Percentiles rank a stretch among this genome's conserved stretches.
Conservation (phyloP, 2,888 invertebrate species). For the Leptopilina syphax region DNA sequence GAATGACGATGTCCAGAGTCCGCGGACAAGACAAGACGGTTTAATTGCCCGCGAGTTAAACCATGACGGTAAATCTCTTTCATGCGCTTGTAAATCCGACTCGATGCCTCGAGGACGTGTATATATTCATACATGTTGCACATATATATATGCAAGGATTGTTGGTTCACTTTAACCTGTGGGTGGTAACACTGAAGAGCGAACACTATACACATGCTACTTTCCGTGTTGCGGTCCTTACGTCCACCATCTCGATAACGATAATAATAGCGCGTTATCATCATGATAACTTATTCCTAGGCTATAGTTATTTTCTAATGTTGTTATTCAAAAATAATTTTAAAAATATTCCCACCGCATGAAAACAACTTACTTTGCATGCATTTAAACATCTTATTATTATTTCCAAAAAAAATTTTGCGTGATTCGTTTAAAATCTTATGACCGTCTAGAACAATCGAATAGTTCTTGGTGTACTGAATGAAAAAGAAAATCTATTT, state of each 20-base stretch:
- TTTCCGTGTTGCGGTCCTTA: constrained; percentile 10
- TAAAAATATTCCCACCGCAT: background rate
- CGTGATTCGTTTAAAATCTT: background rate
- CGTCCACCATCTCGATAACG: constrained; percentile 37
- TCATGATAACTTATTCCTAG: constrained; percentile 15
- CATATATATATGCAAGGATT: constrained; percentile 22
- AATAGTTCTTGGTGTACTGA: too few species aligned
- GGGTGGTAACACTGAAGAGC: constrained; percentile 32
- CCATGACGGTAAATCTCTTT: constrained; percentile 66
- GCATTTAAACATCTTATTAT: background rate
- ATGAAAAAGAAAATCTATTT: too few species aligned
- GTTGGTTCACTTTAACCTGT: constrained; percentile 23
- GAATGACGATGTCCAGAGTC: constrained; percentile 39
- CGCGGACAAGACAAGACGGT: constrained; percentile 52
- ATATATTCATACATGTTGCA: background rate
- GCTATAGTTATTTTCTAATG: constrained; percentile 5
- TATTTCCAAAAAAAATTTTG: background rate
- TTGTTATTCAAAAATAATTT: background rate
- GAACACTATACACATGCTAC: constrained; percentile 24
- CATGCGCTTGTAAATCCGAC: constrained; percentile 63
- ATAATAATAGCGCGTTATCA: constrained; percentile 36
- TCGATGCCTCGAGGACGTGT: constrained; percentile 55
- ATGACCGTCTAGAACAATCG: too few species aligned
- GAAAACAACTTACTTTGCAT: constrained; percentile 11
- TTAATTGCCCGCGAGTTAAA: constrained; percentile 61